A percentile compares a stretch with the other conserved stretches of the same genome.
These are phyloP conservation scores for Anaspis maculata DNA, from an alignment of 2,888 invertebrate genomes.

Conservation along the genomic window DNA sequence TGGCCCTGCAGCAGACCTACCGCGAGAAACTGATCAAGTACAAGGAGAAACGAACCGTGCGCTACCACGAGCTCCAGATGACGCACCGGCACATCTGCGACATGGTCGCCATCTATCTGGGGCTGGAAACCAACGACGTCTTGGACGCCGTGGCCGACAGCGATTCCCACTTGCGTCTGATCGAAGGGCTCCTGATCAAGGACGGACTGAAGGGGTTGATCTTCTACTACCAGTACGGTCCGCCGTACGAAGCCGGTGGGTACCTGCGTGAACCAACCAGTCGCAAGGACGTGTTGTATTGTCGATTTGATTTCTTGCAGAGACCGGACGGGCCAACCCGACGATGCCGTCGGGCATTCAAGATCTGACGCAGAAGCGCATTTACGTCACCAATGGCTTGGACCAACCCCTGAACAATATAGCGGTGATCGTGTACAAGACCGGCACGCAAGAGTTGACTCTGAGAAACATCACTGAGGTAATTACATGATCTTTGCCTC, in stretches of 20 bases:
- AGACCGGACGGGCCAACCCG: conserved; percentile 53
- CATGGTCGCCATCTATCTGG: conserved; percentile 52
- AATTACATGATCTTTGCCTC: no score
- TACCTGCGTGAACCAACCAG: conserved; percentile 1
- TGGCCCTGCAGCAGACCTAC: conserved; percentile 25
- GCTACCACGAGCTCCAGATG: conserved; percentile 44
- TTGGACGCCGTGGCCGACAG: conserved; percentile 66
- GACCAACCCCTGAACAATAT: conserved; percentile 48
- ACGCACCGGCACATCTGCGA: conserved; percentile 60
- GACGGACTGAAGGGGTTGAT: conserved; percentile 50
- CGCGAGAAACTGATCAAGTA: conserved; percentile 40
- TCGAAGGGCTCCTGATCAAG: conserved; percentile 54
- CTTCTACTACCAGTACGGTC: conserved; percentile 58
- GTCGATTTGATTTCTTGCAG: no score
- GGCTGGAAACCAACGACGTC: conserved; percentile 45
- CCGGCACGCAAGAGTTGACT: conserved; percentile 52
- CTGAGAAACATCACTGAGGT: conserved; percentile 60
- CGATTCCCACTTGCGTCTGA: conserved; percentile 50
- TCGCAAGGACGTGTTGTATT: no score
- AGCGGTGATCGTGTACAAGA: conserved; percentile 63
- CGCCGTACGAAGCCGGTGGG: conserved; percentile 57
- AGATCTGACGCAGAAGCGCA: conserved; percentile 43
- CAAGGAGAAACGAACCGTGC: conserved; percentile 49
- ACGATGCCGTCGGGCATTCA: conserved; percentile 31
- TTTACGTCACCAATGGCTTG: conserved; percentile 54